phyloP scores from a whole-genome alignment of 2,797 vertebrate species.

The Lates japonicus region DNA sequence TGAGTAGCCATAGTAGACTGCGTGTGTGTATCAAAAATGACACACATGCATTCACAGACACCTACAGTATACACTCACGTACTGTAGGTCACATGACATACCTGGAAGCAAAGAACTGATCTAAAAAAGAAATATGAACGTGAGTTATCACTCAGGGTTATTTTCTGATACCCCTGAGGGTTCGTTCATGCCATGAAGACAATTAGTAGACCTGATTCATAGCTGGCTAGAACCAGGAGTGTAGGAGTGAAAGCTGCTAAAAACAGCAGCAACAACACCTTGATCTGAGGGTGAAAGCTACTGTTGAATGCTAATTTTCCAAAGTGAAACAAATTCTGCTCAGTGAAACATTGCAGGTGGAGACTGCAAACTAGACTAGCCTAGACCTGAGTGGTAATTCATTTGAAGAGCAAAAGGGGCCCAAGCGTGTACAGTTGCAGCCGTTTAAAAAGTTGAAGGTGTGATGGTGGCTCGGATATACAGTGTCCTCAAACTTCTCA shows the following conservation, averaged over 20 bases:
- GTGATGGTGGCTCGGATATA: constrained; percentile 32
- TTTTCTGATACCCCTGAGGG: constrained; percentile 72
- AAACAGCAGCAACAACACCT: constrained; percentile 79
- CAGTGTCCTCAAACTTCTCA: constrained; percentile 45
- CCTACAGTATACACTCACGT: constrained; percentile 14
- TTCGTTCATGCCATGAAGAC: constrained; percentile 71
- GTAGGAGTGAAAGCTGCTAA: constrained; percentile 80
- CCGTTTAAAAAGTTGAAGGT: constrained; percentile 20
- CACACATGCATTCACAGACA: constrained; percentile 5
- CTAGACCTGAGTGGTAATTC: constrained; percentile 27
- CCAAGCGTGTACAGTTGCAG: constrained; percentile 20
- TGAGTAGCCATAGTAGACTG: neutral
- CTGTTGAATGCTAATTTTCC: constrained; percentile 64
- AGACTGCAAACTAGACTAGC: constrained; percentile 33
- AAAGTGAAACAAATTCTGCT: constrained; percentile 48
- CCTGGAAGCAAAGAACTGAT: constrained; percentile 32
- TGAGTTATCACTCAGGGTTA: constrained; percentile 73
- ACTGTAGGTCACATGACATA: constrained; percentile 42
- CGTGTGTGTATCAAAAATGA: neutral
- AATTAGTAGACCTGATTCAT: constrained; percentile 81
- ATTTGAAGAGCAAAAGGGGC: constrained; percentile 46
- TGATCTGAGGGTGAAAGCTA: constrained; percentile 72
- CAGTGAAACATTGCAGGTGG: constrained; percentile 41
- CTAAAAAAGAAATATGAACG: constrained; percentile 43
- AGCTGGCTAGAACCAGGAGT: constrained; percentile 68